Conservation (phyloP, 2,797 vertebrate species). For the Pangasius mekongensis region DNA sequence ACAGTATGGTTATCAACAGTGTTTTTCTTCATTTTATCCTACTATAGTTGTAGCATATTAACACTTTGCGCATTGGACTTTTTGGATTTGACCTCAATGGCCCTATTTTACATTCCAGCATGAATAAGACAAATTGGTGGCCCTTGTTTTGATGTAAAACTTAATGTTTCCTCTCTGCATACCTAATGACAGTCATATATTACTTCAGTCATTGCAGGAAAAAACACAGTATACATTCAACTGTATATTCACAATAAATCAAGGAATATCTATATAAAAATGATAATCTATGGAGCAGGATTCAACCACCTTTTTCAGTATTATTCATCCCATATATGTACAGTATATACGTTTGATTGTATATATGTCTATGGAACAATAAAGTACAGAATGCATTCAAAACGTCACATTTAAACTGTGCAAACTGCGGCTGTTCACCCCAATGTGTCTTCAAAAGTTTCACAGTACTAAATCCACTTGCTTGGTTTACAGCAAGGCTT, state of each 20-base stretch:
- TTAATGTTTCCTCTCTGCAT: conserved; percentile 38
- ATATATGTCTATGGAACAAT: conserved; percentile 32
- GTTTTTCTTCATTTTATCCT: background rate
- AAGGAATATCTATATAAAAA: conserved; percentile 41
- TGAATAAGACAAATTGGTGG: conserved; percentile 11
- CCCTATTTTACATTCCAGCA: conserved; percentile 6
- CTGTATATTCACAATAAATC: conserved; percentile 50
- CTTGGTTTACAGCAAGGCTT: conserved; percentile 50
- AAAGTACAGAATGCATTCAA: conserved; percentile 46
- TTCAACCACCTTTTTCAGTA: conserved; percentile 14
- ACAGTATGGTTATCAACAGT: background rate
- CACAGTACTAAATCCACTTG: conserved; percentile 51
- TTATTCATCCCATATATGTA: conserved; percentile 33
- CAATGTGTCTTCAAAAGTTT: conserved; percentile 34
- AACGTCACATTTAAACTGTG: conserved; percentile 44
- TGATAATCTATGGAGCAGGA: conserved; percentile 18
- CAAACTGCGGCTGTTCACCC: conserved; percentile 33
- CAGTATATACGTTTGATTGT: conserved; percentile 33
- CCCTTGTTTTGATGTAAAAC: conserved; percentile 27
- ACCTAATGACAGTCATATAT: conserved; percentile 36
- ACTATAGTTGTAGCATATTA: background rate
- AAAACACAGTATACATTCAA: conserved; percentile 43
- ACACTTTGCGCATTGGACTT: background rate
- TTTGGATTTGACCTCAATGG: background rate
- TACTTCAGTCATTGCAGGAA: conserved; percentile 40